Evolutionary conservation across 1,140 invertebrate species (phyloP), one percentile per base, ranked within the genome.

Genomic region (Aphaenogaster floridana): DNA sequence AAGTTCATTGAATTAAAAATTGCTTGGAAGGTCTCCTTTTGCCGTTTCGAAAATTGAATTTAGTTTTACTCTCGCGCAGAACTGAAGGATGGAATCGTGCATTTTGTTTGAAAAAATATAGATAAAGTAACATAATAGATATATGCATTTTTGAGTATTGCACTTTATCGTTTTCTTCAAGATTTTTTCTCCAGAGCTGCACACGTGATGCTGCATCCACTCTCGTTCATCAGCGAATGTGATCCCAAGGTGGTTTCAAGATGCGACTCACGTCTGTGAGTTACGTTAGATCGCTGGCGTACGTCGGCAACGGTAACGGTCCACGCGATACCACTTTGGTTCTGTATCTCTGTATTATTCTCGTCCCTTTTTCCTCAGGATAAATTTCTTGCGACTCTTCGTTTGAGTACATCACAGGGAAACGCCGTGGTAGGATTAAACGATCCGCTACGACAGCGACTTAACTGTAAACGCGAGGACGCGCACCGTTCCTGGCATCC

Each of bases 381-480:
- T 61, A 61, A 50, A 76, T 50, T 84, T 74, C 54, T 61, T 61
- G 68, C 42, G 34, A 84, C 45, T 74, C 69, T 61, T 36, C n/a
- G 15, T n/a, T 45, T 36, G n/a, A 69, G 39, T 11, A 69, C 21
- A 69, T 69, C 50, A 39, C 77, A n/a, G 6, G 42, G 54, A 69
- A 79, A 52, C 17, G 42, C n/a, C 64, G 42, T 21, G 48, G 63
- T 36, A 36, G 50, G 63, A 80, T 86, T 69, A 86, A 86, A 45
- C 42, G 50, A 81, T 66, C 63, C n/a, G 64, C 72, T 63, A 64
- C n/a, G 39, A 68, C 64, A 86, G 63, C 64, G 64, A 50, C 36
- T 81, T 86, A 81, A 86, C 77, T 86, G 85, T 86, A 81, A 86
- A 86, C 28, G 21, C 50, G 57, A 68, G 50, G 63, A 81, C 42